These are phyloP conservation scores for Anisognathus igniventris DNA, from an alignment of 2,797 vertebrate genomes.

Conservation along the genomic window DNA sequence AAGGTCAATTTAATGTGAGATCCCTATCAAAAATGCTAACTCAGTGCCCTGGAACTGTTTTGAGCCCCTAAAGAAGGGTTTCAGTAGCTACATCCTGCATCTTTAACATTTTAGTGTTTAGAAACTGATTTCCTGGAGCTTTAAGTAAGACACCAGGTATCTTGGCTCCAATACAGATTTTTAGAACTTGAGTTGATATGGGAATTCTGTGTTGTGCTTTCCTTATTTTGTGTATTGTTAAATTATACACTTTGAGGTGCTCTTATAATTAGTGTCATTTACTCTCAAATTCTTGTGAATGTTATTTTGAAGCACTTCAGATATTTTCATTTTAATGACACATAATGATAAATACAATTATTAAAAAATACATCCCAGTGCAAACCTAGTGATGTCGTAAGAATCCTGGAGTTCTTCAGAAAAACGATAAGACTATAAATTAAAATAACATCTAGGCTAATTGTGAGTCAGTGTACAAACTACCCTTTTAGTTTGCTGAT, in stretches of 20 bases:
- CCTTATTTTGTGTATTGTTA: conserved; percentile 29
- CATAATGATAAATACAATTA: conserved; percentile 29
- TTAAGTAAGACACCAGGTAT: conserved; percentile 8
- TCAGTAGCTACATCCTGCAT: neutral
- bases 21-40: conserved; percentile 39
- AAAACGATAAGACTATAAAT: conserved; percentile 28
- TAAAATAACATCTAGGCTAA: conserved; percentile 28
- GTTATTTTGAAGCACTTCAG: conserved; percentile 46
- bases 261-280: conserved; percentile 42
- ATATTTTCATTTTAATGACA: conserved; percentile 53
- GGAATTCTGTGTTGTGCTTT: conserved; percentile 36
- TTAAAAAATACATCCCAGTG: conserved; percentile 30
- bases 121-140: neutral
- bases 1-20: conserved; percentile 58
- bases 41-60: conserved; percentile 43
- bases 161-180: conserved; percentile 29
- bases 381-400: conserved; percentile 2
- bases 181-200: conserved; percentile 14
- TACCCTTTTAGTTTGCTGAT: neutral
- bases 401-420: conserved; percentile 17
- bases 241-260: conserved; percentile 37
- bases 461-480: neutral
- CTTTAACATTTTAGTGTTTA: neutral
- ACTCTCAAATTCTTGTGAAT: conserved; percentile 27
- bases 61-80: conserved; percentile 13